Conservation (phyloP, 1,140 invertebrate genomes). For the Papilio glaucus region DNA sequence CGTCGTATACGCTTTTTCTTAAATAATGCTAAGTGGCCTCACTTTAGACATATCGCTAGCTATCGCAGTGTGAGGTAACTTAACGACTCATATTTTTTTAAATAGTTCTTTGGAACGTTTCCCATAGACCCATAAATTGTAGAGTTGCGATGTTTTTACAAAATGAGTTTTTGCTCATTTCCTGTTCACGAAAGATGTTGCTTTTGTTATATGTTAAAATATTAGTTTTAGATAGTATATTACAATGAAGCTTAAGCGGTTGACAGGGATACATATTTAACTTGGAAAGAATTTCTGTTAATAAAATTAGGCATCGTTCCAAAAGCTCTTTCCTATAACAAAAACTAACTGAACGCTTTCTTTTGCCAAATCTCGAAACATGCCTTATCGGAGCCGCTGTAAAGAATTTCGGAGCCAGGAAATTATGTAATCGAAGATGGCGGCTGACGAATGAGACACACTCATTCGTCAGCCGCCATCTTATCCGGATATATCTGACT, state of each 20-base stretch:
- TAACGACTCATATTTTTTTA: background rate
- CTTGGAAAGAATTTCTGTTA: conserved; percentile 1
- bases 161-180: background rate
- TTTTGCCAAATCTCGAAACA: conserved; percentile 13
- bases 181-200: background rate
- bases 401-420: conserved; percentile 15
- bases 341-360: background rate
- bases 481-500: too few species aligned
- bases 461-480: background rate
- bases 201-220: too few species aligned
- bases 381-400: background rate
- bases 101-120: background rate
- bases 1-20: background rate
- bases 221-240: too few species aligned
- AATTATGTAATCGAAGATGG: background rate
- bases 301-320: conserved; percentile 26
- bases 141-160: background rate
- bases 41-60: background rate
- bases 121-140: background rate
- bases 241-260: background rate
- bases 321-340: conserved; percentile 9
- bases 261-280: background rate
- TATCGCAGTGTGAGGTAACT: background rate
- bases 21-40: background rate
- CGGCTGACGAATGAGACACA: background rate